Conservation (phyloP, 2,888 invertebrate species). For the Sinopyrophorus schimmeli region DNA sequence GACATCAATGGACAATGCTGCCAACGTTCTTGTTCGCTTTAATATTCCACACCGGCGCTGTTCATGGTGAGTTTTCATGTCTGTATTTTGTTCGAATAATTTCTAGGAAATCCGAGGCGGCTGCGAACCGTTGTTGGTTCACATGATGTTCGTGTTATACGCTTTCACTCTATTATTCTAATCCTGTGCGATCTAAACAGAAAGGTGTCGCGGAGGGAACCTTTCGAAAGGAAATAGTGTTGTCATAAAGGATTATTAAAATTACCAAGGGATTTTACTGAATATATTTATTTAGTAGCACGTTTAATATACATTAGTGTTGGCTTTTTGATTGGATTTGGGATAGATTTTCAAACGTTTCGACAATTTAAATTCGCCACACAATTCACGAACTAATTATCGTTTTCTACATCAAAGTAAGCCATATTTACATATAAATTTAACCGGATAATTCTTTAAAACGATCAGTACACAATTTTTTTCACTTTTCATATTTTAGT, state of each 20-base stretch:
- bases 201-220: constrained; percentile 2
- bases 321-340: too few species aligned
- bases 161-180: constrained; percentile 10
- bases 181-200: constrained; percentile 3
- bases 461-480: too few species aligned
- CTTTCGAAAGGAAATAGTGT: constrained; percentile 5
- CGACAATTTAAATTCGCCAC: too few species aligned
- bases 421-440: too few species aligned
- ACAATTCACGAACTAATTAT: too few species aligned
- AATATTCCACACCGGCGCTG: constrained; percentile 15
- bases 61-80: constrained; percentile 22
- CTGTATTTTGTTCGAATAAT: background rate
- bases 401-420: too few species aligned
- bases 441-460: too few species aligned
- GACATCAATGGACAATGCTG: constrained; percentile 25
- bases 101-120: too few species aligned
- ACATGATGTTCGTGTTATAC: constrained; percentile 8
- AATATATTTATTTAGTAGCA: too few species aligned
- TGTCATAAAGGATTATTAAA: constrained; percentile 10
- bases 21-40: constrained; percentile 15
- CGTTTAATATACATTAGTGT: too few species aligned
- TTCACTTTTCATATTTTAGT: too few species aligned
- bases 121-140: constrained; percentile 6
- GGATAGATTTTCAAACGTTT: too few species aligned
- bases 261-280: constrained; percentile 1